Evolutionary conservation across 2,888 invertebrate genomes (phyloP).

Genomic region (Tenodera sinensis): DNA sequence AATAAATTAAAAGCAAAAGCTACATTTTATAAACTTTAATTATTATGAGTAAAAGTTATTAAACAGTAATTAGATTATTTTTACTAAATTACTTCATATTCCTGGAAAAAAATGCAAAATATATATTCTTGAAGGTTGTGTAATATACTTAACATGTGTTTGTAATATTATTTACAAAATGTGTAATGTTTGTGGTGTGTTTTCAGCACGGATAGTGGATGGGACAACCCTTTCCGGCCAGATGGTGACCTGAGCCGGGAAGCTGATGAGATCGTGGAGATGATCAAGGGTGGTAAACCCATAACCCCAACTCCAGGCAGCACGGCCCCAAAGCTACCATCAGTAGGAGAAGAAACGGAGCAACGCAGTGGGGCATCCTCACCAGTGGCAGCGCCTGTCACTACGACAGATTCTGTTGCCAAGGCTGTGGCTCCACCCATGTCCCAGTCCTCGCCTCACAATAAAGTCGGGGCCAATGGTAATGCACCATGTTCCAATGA

Average conservation of each 20-base stretch:
- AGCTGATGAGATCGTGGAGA: constrained; percentile 93
- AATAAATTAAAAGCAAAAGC: too few species aligned
- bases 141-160: background rate
- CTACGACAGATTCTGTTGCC: background rate
- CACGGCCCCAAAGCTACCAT: constrained; percentile 54
- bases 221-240: constrained; percentile 97
- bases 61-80: too few species aligned
- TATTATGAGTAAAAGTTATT: too few species aligned
- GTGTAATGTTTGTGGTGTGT: constrained; percentile 14
- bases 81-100: too few species aligned
- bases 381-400: constrained; percentile 6
- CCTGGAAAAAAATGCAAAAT: too few species aligned
- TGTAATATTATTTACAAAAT: background rate
- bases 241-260: constrained; percentile 92
- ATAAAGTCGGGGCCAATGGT: constrained; percentile 40
- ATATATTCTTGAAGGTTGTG: too few species aligned
- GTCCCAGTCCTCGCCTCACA: constrained; percentile 21
- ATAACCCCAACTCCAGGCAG: constrained; percentile 68
- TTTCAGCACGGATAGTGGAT: constrained; percentile 88
- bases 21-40: too few species aligned
- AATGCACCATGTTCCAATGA: constrained; percentile 42
- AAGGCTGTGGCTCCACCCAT: background rate
- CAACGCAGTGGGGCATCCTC: constrained; percentile 41
- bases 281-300: constrained; percentile 87
- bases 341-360: constrained; percentile 36